These are phyloP conservation scores for Chaenocephalus aceratus DNA, from an alignment of 2,113 vertebrate species.

Conservation along the genomic window DNA sequence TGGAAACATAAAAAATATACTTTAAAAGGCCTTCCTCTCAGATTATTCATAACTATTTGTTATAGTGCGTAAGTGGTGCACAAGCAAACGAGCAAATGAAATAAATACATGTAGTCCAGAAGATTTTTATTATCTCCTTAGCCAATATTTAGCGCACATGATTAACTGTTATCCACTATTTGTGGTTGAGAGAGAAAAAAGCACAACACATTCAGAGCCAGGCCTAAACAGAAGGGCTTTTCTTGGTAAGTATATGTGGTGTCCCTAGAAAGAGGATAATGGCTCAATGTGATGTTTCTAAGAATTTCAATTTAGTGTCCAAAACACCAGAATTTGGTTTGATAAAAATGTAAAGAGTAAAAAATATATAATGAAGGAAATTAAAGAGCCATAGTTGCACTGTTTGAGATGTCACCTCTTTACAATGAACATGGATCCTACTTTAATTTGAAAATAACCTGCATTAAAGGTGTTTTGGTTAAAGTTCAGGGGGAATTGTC, in stretches of 20 bases:
- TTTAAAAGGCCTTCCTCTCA: conserved; percentile 2
- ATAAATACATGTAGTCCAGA: conserved; percentile 18
- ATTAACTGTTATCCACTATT: conserved; percentile 13
- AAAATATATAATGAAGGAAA: neutral
- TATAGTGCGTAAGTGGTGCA: neutral
- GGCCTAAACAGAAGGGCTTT: neutral
- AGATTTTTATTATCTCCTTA: conserved; percentile 35
- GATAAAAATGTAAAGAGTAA: neutral
- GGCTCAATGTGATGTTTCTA: neutral
- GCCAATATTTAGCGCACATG: conserved; percentile 9
- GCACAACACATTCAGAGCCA: neutral
- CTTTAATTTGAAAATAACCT: neutral
- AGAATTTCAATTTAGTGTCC: neutral
- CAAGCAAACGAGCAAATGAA: conserved; percentile 30
- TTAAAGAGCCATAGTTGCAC: neutral
- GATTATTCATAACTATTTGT: conserved; percentile 13
- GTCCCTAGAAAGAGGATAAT: neutral
- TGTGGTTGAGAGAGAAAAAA: neutral
- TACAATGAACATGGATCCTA: neutral
- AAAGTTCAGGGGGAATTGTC: neutral
- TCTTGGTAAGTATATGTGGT: neutral
- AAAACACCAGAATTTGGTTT: neutral
- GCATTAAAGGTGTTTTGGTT: neutral
- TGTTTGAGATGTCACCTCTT: neutral
- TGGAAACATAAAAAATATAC: too few species aligned